Conservation (phyloP, 2,113 vertebrate genomes). For the Craseonycteris thonglongyai region DNA sequence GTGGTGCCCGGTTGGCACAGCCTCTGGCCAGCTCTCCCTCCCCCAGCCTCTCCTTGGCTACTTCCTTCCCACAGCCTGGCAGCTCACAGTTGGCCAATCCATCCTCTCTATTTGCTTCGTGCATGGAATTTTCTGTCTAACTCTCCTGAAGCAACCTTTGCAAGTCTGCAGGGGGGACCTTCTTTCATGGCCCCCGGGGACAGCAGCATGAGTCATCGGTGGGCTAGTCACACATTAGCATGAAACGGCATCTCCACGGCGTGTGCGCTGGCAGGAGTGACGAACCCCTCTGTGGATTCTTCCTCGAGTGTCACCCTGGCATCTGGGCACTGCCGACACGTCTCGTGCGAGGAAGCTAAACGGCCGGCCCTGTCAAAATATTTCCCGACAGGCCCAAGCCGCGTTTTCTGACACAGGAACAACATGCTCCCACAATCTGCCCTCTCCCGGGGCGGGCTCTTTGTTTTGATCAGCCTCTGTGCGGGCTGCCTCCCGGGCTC, state of each 20-base stretch:
- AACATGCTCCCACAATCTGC: slow-evolving; percentile 46
- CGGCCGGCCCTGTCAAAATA: slow-evolving; percentile 37
- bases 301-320: background rate
- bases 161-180: background rate
- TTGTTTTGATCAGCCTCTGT: background rate
- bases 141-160: background rate
- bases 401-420: background rate
- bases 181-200: background rate
- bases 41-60: background rate
- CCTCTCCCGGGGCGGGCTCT: background rate
- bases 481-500: background rate
- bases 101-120: fast-evolving
- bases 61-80: background rate
- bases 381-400: slow-evolving; percentile 33
- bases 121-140: background rate
- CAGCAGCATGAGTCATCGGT: fast-evolving
- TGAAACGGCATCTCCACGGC: background rate
- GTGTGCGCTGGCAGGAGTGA: background rate
- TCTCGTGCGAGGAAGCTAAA: background rate
- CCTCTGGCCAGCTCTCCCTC: fast-evolving
- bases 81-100: fast-evolving
- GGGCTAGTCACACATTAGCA: background rate
- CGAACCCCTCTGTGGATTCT: background rate
- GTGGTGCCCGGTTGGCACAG: background rate
- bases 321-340: background rate